A percentile compares a stretch with the other conserved stretches of the same genome.
phyloP scores from a whole-genome alignment of 2,113 vertebrate genomes.

The Felis chaus region DNA sequence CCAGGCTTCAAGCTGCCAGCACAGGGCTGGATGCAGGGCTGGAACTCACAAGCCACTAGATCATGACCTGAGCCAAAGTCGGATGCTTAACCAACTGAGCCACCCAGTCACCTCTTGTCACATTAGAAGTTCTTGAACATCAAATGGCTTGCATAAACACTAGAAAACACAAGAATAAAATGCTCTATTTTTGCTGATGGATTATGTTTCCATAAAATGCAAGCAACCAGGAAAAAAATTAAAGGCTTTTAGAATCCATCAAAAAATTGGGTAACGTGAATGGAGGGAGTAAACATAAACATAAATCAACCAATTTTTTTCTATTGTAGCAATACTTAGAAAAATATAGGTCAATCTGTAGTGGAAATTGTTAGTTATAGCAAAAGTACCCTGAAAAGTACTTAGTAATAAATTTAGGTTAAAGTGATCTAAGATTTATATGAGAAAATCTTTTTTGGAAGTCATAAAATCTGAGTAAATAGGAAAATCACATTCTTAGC shows the following conservation, averaged over 20 bases:
- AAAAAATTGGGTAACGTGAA: neutral
- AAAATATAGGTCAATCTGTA: neutral
- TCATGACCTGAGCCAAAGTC: no score
- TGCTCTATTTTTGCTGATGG: neutral
- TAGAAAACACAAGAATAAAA: neutral
- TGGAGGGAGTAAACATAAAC: neutral
- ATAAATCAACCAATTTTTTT: neutral
- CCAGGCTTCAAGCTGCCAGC: no score
- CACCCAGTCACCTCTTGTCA: no score
- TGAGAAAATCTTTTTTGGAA: neutral
- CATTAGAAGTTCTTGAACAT: neutral
- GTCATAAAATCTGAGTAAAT: conserved; percentile 1
- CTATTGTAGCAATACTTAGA: neutral
- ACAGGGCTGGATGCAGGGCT: no score
- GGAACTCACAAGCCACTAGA: no score
- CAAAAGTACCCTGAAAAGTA: neutral
- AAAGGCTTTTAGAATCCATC: neutral
- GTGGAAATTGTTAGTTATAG: neutral
- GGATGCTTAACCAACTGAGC: no score
- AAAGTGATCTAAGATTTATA: neutral
- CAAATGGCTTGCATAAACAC: neutral
- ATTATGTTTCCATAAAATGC: neutral
- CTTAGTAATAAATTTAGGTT: neutral
- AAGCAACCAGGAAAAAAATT: neutral
- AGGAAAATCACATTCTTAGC: neutral